Evolutionary conservation across 1,140 invertebrate species (phyloP), one percentile per base, ranked within the genome.

Genomic region (Thaumetopoea pityocampa): DNA sequence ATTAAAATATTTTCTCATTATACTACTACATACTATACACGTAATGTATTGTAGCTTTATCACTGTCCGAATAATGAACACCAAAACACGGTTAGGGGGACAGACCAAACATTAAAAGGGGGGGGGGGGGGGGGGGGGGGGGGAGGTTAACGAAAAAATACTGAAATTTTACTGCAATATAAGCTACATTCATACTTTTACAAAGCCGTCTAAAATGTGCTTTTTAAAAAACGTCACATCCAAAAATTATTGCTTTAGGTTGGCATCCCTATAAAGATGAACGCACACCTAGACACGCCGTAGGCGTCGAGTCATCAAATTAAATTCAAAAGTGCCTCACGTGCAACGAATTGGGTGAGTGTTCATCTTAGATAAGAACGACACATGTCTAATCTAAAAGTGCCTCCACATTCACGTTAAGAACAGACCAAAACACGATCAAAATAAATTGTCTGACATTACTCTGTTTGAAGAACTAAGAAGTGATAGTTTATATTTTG

Each of bases 201-300:
- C n/a, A 76, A 70, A 65, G 65, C 66, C 56, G 61, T 66, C 57
- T 26, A 66, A 45, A 56, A 56, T 53, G 46, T 59, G 51, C 40
- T 48, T 67, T 59, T 57, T 43, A 51, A 53, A 62, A 51, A 54
- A 29, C 1, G 34, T 78, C 78, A 79, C 74, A 82, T 79, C 74
- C 78, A 70, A 59, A 30, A 44, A 68, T 82, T 82, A 82, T 82
- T 82, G 78, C 78, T 79, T 67, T 63, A 33, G 41, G 63, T 70
- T 28, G 14, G 14, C 30, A 33, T 56, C 42, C 28, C 36, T 30
- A 16, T 7, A 35, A 14, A n/a, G n/a, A n/a, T n/a, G n/a, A 19
- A 50, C n/a, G n/a, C n/a, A n/a, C n/a, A n/a, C n/a, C n/a, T n/a
- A n/a, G n/a, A n/a, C n/a, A n/a, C n/a, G n/a, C n/a, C n/a, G n/a